Evolutionary conservation across 2,113 vertebrate genomes (phyloP), one percentile per base, ranked within the genome.

Genomic region (Rhinogobius similis): DNA sequence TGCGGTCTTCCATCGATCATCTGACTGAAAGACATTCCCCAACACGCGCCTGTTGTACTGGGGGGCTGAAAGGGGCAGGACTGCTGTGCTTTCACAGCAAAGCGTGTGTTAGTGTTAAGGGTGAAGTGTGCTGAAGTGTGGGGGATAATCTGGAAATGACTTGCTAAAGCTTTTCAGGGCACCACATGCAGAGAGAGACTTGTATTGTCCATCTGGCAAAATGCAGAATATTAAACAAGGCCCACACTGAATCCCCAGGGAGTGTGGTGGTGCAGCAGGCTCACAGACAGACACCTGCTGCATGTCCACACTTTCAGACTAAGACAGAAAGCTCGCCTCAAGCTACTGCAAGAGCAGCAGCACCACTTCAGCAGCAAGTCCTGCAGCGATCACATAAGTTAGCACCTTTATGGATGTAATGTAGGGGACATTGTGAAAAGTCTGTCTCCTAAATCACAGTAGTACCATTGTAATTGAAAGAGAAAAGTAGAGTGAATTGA

Each of bases 161-260:
- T 81, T 14, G 52, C 21, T 81, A 71, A 76, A 73, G 79, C 81
- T 77, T 81, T 86, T 81, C 65, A 76, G 75, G 36, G 48, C 68
- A 29, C 50, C 59, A 53, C 68, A 73, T 18, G 69, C 48, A 52
- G 62, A 79, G 56, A 75, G 53, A 62, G 55, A 62, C 70, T 77
- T 77, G 70, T 79, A 80, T 77, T 73, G 68, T 67, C 85, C 88
- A 91, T 91, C 92, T 91, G 89, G 70, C 76, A 70, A 41, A 58
- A 12, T 62, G 32, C 65, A 76, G 32, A 81, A 70, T 75, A 58
- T 61, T 56, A 58, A 65, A 46, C 39, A 10, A 79, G 66, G 70
- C 43, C 20, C 68, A 67, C 27, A 61, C 29, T 41, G 5, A 67
- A 53, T 62, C 79, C 68, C 68, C 44, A n/a, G 75, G 78, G 81